A percentile compares a stretch with the other conserved stretches of the same genome.
Conservation (phyloP, 1,140 invertebrate genomes). For the Panagrolaimus sp. region DNA sequence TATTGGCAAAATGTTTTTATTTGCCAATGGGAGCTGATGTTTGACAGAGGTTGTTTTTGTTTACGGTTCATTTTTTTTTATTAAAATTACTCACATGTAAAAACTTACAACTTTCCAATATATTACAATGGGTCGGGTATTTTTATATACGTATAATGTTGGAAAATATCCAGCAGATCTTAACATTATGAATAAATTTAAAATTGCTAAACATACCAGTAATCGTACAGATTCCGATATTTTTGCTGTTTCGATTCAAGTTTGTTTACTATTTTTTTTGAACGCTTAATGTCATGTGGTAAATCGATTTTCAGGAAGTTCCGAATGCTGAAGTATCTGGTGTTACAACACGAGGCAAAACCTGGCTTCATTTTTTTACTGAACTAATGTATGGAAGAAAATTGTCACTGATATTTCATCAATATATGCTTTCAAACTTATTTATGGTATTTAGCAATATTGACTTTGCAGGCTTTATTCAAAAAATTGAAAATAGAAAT, state of each 20-base stretch:
- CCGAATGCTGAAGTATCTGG: constrained; percentile 2
- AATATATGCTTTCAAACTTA: constrained; percentile 6
- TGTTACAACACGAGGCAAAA: neutral
- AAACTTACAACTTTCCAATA: too few species aligned
- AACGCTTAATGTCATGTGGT: neutral
- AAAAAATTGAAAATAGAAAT: constrained; percentile 5
- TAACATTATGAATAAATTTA: too few species aligned
- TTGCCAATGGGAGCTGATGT: too few species aligned
- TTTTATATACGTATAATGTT: constrained; percentile 6
- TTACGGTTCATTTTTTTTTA: too few species aligned
- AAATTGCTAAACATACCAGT: neutral
- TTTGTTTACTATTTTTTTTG: constrained; percentile 2
- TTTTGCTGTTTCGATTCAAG: neutral
- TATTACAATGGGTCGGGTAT: neutral
- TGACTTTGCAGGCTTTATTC: neutral
- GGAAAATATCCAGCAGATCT: constrained; percentile 7
- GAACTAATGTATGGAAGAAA: neutral
- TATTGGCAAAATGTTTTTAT: too few species aligned
- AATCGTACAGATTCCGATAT: neutral
- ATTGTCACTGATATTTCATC: neutral
- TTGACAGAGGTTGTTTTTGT: too few species aligned
- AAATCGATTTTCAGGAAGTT: neutral
- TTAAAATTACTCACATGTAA: too few species aligned
- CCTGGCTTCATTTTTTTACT: constrained; percentile 1
- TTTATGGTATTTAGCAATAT: constrained; percentile 5